Base-by-base conservation (phyloP, 2,888 invertebrate species). In the Ischnus inquisitorius region DNA sequence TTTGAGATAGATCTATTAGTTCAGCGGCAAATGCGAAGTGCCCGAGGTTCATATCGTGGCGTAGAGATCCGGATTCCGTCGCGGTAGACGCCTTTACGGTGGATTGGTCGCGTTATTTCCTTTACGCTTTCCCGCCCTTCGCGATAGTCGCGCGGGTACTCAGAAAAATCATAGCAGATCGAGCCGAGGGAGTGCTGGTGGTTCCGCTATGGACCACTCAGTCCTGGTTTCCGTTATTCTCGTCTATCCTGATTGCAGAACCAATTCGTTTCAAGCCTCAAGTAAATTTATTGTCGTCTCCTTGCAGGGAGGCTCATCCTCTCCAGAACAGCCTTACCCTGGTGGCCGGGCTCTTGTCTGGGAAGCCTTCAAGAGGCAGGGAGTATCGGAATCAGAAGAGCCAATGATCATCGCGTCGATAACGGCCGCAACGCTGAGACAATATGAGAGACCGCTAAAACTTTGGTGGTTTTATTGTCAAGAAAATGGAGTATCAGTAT, bases 51-150 rank as follows among this genome's bases (percentile, higher is more conserved):
- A 62, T 79, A n/a, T 78, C 80, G 2, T 84, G 84, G 84, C 46
- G n/a, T n/a, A n/a, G n/a, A n/a, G n/a, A n/a, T n/a, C n/a, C n/a
- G n/a, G n/a, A n/a, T n/a, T n/a, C n/a, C 80, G 16, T 46, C 1
- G 67, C 60, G 1, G 64, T 85, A 10, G 83, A 84, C 8, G 83
- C 82, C 1, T 84, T 82, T 43, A 81, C 79, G 1, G 14, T 82
- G 4, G 8, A n/a, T 5, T 85, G 81, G 64, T 43, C 41, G 8
- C 10, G 22, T 51, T 77, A 48, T 41, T 77, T 77, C 16, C 82
- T 83, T 28, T 85, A 79, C 5, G 83, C 83, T 5, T 85, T 85
- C 12, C 79, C 81, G 1, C 81, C 82, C 0, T 80, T 85, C 19
- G 60, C 74, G 0, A 6, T 83, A 10, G 78, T 83, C 46, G 16